These are phyloP conservation scores for Nannobrachium achirus DNA, from an alignment of 2,113 vertebrate genomes.

Conservation along the genomic window DNA sequence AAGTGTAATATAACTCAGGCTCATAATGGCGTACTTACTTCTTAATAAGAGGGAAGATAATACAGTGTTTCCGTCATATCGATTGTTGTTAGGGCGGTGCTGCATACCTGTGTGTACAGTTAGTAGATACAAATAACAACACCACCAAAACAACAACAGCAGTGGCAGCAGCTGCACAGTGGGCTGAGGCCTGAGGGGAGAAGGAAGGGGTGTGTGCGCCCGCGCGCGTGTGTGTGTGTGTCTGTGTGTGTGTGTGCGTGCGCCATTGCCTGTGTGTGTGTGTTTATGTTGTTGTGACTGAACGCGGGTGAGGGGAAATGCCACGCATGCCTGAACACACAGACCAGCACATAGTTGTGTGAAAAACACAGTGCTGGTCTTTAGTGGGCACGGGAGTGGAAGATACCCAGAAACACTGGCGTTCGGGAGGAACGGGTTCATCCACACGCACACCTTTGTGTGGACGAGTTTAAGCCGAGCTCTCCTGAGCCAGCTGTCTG, in stretches of 20 bases:
- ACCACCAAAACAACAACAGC: conserved; percentile 42
- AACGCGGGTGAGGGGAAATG: conserved; percentile 80
- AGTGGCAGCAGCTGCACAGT: conserved; percentile 44
- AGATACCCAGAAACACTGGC: conserved; percentile 60
- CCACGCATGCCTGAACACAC: conserved; percentile 80
- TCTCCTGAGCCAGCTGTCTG: conserved; percentile 63
- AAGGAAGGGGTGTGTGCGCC: conserved; percentile 47
- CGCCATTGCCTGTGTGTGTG: not conserved
- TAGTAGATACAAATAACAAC: conserved; percentile 35
- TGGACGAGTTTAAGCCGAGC: conserved; percentile 54
- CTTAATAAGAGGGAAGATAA: conserved; percentile 23
- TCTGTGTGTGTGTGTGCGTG: not conserved
- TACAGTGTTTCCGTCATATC: conserved; percentile 36
- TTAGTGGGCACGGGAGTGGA: conserved; percentile 68
- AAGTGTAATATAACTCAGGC: too few relatives aligned
- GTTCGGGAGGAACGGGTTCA: conserved; percentile 49
- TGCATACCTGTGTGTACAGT: conserved; percentile 55
- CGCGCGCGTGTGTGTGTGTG: not conserved
- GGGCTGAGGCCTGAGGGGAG: conserved; percentile 43
- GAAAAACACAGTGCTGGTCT: conserved; percentile 74
- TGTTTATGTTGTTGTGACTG: conserved; percentile 61
- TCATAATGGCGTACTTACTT: not conserved
- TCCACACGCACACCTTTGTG: conserved; percentile 58
- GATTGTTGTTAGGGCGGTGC: conserved; percentile 12
- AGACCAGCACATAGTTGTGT: conserved; percentile 75